A percentile compares a stretch with the other conserved stretches of the same genome.
phyloP scores from a whole-genome alignment of 2,888 invertebrate genomes.

The Ennomos erosarius region DNA sequence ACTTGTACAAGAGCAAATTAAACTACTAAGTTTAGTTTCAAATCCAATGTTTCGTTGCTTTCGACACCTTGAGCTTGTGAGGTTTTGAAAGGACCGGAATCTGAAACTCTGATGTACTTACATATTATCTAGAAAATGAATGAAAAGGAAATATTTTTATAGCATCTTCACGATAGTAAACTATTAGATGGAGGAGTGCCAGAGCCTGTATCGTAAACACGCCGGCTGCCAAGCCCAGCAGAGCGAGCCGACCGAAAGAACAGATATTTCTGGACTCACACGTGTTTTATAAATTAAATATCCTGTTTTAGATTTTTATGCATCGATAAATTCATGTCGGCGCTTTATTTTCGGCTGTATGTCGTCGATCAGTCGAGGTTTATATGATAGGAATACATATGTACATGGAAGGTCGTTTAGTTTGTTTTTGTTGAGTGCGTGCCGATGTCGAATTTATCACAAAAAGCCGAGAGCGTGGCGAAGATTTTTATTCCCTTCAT shows the following conservation, averaged over 20 bases:
- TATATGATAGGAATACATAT: constrained; percentile 31
- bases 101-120: not conserved
- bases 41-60: too few relatives aligned
- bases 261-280: constrained; percentile 45
- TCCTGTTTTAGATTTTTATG: constrained; percentile 44
- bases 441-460: too few relatives aligned
- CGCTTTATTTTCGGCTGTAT: constrained; percentile 39
- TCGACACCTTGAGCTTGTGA: too few relatives aligned
- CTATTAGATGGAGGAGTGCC: constrained; percentile 56
- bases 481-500: too few relatives aligned
- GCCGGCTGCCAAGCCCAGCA: constrained; percentile 52
- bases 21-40: too few relatives aligned
- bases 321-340: constrained; percentile 28
- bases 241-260: constrained; percentile 50
- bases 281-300: constrained; percentile 38
- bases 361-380: constrained; percentile 24
- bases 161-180: constrained; percentile 49
- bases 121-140: constrained; percentile 33
- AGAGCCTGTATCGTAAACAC: constrained; percentile 57
- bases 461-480: too few relatives aligned
- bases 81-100: too few relatives aligned
- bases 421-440: not conserved
- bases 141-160: constrained; percentile 51
- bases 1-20: too few relatives aligned
- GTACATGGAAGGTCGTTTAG: constrained; percentile 12